Percentiles rank a stretch among this genome's conserved stretches.
These are phyloP conservation scores for Solea solea DNA, from an alignment of 2,113 vertebrate genomes.

Conservation along the genomic window DNA sequence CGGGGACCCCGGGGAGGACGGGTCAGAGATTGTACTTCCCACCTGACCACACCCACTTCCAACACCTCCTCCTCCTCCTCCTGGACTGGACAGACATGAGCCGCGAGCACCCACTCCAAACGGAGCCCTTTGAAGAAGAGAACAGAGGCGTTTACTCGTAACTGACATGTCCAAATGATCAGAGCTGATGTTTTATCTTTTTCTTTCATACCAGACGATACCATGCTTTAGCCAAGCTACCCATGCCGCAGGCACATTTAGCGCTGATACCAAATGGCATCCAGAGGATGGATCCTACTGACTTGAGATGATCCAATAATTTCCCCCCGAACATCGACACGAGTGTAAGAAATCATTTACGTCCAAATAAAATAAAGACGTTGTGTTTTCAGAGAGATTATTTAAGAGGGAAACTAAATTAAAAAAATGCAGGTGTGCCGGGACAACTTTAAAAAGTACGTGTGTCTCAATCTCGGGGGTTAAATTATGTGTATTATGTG, in stretches of 20 bases:
- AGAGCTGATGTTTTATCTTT: not conserved
- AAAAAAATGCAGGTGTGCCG: too few relatives aligned
- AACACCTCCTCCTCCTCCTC: constrained; percentile 69
- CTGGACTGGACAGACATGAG: constrained; percentile 80
- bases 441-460: too few relatives aligned
- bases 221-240: too few relatives aligned
- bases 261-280: too few relatives aligned
- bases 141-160: not conserved
- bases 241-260: too few relatives aligned
- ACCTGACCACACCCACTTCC: constrained; percentile 45
- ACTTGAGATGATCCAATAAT: not conserved
- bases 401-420: too few relatives aligned
- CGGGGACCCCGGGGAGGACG: constrained; percentile 79
- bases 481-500: too few relatives aligned
- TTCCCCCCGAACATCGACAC: too few relatives aligned
- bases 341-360: too few relatives aligned
- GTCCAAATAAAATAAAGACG: too few relatives aligned
- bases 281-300: not conserved
- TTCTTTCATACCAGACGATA: not conserved
- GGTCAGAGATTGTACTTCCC: constrained; percentile 65
- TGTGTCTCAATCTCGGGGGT: too few relatives aligned
- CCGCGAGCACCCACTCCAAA: constrained; percentile 82
- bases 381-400: too few relatives aligned
- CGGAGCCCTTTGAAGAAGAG: constrained; percentile 83
- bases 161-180: not conserved